Base-by-base conservation (phyloP, 2,113 vertebrate species). In the Myrmecobius fasciatus region DNA sequence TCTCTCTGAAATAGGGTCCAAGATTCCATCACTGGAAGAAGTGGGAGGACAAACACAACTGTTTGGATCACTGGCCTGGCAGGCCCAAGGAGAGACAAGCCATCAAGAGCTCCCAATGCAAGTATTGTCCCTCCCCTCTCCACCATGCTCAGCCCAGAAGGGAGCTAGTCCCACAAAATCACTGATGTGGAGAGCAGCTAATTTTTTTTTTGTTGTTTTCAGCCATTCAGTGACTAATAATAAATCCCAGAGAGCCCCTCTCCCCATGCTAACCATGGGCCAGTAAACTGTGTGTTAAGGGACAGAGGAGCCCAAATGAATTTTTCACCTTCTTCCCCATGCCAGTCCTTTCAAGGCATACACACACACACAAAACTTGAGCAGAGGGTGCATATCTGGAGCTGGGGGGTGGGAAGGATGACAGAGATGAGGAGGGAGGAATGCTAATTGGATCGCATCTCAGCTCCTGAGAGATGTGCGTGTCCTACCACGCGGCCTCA, bases 251-350 rank as follows among this genome's bases (percentile, higher is more conserved):
- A 98, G 98, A 97, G 54, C 91, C 92, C 97, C 96, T 98, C 95
- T 98, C 95, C 98, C 97, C 97, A 97, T 98, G 98, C 98, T 98
- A 98, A 90, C 97, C 96, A 96, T 91, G 96, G 97, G 95, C 97
- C 94, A 94, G 98, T 98, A 98, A 98, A 98, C 98, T 98, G 97
- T 98, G 98, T 98, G 98, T 98, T 98, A 98, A 98, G 98, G 98
- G 98, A 95, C 96, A 97, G 96, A 97, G 20, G 98, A 98, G 97
- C 98, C 98, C 98, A 97, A 97, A 97, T 97, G 98, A 98, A 98
- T 98, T 98, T 98, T 98, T 97, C 93, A 93, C 97, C 93, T 98
- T 98, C 97, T 98, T 97, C 95, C 94, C 94, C 75, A 7, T 97
- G 97, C 98, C 98, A 97, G 98, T 98, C 97, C 98, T 98, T 98